Evolutionary conservation across 2,797 vertebrate genomes (phyloP).

Genomic region (Anguilla obscura): DNA sequence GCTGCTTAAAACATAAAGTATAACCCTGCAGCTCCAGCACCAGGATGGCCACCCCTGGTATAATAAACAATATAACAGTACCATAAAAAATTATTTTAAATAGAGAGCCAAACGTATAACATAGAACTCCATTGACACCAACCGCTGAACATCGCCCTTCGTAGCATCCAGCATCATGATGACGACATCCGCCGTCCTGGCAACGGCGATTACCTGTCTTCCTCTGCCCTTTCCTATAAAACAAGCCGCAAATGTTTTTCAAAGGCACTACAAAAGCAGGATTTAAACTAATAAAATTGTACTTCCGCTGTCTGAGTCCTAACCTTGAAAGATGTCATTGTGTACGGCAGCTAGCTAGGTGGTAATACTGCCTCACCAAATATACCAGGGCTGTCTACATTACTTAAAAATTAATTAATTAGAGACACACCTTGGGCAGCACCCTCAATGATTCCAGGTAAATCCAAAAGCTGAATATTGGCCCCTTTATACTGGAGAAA

Average conservation of each 20-base stretch:
- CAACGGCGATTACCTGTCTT: constrained; percentile 96
- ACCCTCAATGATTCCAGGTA: constrained; percentile 99
- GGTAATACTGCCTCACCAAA: not conserved
- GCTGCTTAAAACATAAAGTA: too few relatives aligned
- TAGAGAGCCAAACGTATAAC: too few relatives aligned
- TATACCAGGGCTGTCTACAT: not conserved
- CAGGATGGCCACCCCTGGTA: too few relatives aligned
- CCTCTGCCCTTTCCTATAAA: constrained; percentile 90
- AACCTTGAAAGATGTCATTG: constrained; percentile 22
- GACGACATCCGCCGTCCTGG: constrained; percentile 93
- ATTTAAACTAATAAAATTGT: not conserved
- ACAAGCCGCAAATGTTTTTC: constrained; percentile 3
- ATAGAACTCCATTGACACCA: constrained; percentile 25
- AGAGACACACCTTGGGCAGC: constrained; percentile 87
- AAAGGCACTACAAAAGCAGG: not conserved
- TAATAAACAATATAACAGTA: too few relatives aligned
- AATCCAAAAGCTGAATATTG: constrained; percentile 95
- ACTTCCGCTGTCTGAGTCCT: constrained; percentile 12
- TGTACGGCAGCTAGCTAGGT: not conserved
- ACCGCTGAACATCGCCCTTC: constrained; percentile 97
- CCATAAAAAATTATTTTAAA: too few relatives aligned
- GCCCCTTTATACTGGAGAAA: constrained; percentile 92
- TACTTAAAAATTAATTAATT: not conserved
- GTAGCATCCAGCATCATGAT: constrained; percentile 99
- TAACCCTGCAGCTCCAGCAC: too few relatives aligned